Percentiles rank a stretch among this genome's conserved stretches.
Evolutionary conservation across 2,113 vertebrate species (phyloP).

Genomic region (Alexandromys fortis): DNA sequence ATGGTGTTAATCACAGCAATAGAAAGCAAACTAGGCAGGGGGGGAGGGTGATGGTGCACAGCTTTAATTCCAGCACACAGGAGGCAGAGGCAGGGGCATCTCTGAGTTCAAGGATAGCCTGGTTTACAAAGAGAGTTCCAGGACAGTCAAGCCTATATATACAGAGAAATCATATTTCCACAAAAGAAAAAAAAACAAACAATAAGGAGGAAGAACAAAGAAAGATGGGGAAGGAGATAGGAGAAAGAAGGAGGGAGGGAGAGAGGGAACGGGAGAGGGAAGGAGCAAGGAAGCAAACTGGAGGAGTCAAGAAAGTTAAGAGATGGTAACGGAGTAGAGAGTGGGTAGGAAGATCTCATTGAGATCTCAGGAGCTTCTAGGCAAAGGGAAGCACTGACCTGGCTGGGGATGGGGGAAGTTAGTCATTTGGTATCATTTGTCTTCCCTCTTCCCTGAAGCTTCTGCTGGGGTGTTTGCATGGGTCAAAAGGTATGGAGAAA

Average conservation of each 20-base stretch:
- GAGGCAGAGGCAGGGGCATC: not conserved
- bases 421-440: not conserved
- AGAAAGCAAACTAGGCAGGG: not conserved
- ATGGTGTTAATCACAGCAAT: not conserved
- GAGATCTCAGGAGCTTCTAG: not conserved
- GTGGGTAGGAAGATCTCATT: not conserved
- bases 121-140: not conserved
- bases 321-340: too few relatives aligned
- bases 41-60: not conserved
- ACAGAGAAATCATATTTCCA: not conserved
- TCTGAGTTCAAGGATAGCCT: not conserved
- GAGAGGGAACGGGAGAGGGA: rapidly evolving
- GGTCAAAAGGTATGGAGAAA: not conserved
- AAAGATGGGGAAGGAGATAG: not conserved
- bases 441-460: not conserved
- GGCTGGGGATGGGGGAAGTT: too few relatives aligned
- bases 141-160: not conserved
- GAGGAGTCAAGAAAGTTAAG: too few relatives aligned
- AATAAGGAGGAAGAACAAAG: not conserved
- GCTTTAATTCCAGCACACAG: not conserved
- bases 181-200: not conserved
- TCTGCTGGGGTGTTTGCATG: not conserved
- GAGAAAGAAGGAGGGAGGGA: too few relatives aligned
- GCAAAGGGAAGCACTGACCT: not conserved
- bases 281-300: not conserved